Evolutionary conservation across 2,113 vertebrate species (phyloP), one percentile per base, ranked within the genome.

Genomic region (Rhineura floridana): DNA sequence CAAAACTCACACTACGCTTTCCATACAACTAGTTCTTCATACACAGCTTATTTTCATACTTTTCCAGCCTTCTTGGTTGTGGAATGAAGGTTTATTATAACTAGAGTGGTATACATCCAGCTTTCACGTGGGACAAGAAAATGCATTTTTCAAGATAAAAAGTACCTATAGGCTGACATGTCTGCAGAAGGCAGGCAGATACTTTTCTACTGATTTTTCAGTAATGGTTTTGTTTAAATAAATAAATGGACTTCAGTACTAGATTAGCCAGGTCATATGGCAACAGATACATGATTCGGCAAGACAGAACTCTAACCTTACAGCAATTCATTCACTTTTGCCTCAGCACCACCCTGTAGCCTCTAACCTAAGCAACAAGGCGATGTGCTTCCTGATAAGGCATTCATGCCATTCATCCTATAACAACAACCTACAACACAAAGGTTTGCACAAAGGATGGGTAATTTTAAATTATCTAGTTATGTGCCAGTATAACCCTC

Each of bases 381-480:
- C 83, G 85, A 42, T 2, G 0, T 86, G 28, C 69, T 28, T 39
- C 87, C 39, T 4, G 8, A 15, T 52, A 19, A 65, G 69, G 30
- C 59, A 2, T 84, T 89, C 67, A 62, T 72, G 86, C 59, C 21
- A 75, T 81, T 85, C 82, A 52, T 73, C 13, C 4, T 55, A 5
- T 3, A 76, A 63, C 72, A 81, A 2, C 36, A 75, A 62, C 8
- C 33, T 55, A 46, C 23, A 84, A 62, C 13, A 70, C 76, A 70
- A 78, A 55, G 59, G 75, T 28, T 1, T 70, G 63, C 19, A 85
- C 86, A 23, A 80, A 77, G 65, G 67, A 83, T 36, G 65, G 48
- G 76, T 87, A 70, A 85, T 89, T 48, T 83, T 78, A 65, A 69
- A 89, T 69, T 42, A 46, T n/a, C 73, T 83, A 76, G 44, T 80